Percentiles rank a stretch among this genome's conserved stretches.
These are phyloP conservation scores for Megalonaias nervosa DNA, from an alignment of 1,140 invertebrate genomes.

Conservation along the genomic window DNA sequence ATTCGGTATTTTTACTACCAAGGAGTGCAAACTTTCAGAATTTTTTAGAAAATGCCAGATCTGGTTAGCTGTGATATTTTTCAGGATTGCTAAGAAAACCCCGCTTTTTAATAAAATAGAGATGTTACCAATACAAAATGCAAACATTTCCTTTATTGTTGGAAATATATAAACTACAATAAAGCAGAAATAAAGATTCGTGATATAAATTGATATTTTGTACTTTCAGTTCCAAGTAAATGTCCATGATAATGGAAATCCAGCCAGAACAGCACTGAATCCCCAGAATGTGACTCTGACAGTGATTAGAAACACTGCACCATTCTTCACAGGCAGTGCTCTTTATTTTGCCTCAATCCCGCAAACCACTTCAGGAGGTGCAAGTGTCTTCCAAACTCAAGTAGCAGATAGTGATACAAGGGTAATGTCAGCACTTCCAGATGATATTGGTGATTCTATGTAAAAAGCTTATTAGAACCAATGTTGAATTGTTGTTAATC, in stretches of 20 bases:
- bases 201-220: conserved; percentile 8
- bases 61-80: not conserved
- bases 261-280: conserved; percentile 19
- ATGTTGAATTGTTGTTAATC: too few relatives aligned
- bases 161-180: not conserved
- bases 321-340: conserved; percentile 50
- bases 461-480: not conserved
- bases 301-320: conserved; percentile 82
- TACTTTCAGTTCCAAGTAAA: conserved; percentile 54
- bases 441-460: too few relatives aligned
- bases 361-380: conserved; percentile 20
- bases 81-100: not conserved
- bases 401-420: conserved; percentile 35
- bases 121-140: too few relatives aligned
- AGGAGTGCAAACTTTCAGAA: not conserved
- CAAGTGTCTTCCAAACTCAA: conserved; percentile 32
- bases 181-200: not conserved
- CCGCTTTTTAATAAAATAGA: not conserved
- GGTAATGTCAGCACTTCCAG: conserved; percentile 24
- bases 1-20: too few relatives aligned
- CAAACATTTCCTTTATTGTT: not conserved
- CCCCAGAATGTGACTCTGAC: conserved; percentile 81
- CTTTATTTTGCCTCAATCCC: conserved; percentile 62
- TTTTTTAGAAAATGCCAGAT: not conserved
- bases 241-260: conserved; percentile 46